Percentiles rank a stretch among this genome's conserved stretches.
These are phyloP conservation scores for Cataglyphis rosenhaueri DNA, from an alignment of 2,888 invertebrate species.

Conservation along the genomic window DNA sequence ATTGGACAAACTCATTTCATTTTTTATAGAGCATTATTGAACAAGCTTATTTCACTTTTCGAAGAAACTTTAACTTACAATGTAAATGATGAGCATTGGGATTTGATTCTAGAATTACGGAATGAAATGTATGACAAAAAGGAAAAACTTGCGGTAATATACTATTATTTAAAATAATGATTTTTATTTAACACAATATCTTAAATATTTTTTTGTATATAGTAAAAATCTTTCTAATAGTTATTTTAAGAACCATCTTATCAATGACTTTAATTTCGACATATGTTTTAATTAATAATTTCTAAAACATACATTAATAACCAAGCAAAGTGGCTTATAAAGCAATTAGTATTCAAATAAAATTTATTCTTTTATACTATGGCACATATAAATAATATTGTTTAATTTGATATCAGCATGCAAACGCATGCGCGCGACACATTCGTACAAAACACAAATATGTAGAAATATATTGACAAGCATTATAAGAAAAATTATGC, in stretches of 20 bases:
- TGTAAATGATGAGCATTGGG: conserved; percentile 79
- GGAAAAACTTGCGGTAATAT: conserved; percentile 76
- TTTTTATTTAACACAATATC: neutral
- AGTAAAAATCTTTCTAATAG: neutral
- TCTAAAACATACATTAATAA: neutral
- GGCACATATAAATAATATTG: neutral
- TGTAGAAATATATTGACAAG: neutral
- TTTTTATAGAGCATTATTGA: conserved; percentile 75
- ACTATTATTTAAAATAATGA: conserved; percentile 15
- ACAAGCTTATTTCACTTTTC: conserved; percentile 77
- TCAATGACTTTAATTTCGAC: neutral
- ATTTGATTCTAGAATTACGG: conserved; percentile 78
- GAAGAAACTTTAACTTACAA: conserved; percentile 77
- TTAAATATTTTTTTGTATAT: neutral
- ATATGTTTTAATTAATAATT: neutral
- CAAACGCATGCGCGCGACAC: neutral
- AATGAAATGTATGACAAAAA: conserved; percentile 79
- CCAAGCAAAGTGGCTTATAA: neutral
- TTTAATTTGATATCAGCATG: neutral
- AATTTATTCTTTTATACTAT: neutral
- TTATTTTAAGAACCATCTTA: neutral
- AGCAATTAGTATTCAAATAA: neutral
- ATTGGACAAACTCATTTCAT: conserved; percentile 4
- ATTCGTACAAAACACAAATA: neutral
- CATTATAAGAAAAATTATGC: neutral